Evolutionary conservation across 2,113 vertebrate genomes (phyloP).

Genomic region (Dolichotis patagonum): DNA sequence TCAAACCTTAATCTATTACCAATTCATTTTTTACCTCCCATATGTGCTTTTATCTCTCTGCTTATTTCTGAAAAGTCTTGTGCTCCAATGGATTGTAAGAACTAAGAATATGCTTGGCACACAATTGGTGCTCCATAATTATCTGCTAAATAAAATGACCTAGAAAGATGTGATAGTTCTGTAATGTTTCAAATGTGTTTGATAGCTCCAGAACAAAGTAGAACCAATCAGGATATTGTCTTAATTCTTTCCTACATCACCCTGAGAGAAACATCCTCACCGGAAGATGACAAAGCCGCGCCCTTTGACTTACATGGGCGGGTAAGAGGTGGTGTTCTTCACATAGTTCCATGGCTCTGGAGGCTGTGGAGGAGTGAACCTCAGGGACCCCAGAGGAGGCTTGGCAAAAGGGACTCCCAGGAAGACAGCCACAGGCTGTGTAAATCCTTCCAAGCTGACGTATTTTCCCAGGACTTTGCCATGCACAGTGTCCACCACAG

Average conservation of each 20-base stretch:
- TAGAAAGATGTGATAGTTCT: neutral
- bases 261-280: neutral
- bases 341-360: conserved; percentile 86
- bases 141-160: neutral
- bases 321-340: conserved; percentile 86
- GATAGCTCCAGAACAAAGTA: neutral
- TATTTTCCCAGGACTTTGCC: conserved; percentile 86
- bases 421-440: conserved; percentile 84
- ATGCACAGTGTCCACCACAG: conserved; percentile 84
- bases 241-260: no score
- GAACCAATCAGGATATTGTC: no score
- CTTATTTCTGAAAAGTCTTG: neutral
- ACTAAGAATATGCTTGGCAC: neutral
- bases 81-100: neutral
- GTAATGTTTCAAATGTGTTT: neutral
- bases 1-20: neutral
- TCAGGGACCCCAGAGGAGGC: conserved; percentile 85
- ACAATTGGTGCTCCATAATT: neutral
- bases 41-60: neutral
- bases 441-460: conserved; percentile 83
- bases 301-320: conserved; percentile 84
- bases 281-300: accelerated
- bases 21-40: neutral
- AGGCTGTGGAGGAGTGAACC: conserved; percentile 86
- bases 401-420: conserved; percentile 90